phyloP scores from a whole-genome alignment of 2,113 vertebrate species.

The Amphiprion percula region DNA sequence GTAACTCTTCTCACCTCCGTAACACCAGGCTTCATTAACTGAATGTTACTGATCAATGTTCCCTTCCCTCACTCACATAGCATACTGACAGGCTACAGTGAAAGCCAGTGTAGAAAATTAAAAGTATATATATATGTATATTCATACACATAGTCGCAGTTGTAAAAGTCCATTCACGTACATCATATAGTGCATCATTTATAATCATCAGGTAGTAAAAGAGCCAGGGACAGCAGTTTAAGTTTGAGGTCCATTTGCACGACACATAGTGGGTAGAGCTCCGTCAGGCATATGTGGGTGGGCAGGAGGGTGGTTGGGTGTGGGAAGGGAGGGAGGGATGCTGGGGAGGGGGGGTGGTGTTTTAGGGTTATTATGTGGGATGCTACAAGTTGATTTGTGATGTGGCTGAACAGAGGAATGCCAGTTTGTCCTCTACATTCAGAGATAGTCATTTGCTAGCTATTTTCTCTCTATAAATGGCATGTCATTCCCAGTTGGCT shows the following conservation, averaged over 20 bases:
- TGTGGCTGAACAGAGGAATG: slow-evolving; percentile 62
- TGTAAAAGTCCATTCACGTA: slow-evolving; percentile 18
- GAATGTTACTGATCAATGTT: slow-evolving; percentile 78
- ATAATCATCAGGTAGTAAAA: not conserved
- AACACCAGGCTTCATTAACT: slow-evolving; percentile 63
- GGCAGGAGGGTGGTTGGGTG: slow-evolving; percentile 58
- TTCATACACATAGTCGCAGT: slow-evolving; percentile 43
- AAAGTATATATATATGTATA: not conserved
- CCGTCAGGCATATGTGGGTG: slow-evolving; percentile 79
- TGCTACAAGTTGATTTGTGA: slow-evolving; percentile 58
- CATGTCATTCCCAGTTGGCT: slow-evolving; percentile 13
- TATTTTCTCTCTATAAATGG: slow-evolving; percentile 15
- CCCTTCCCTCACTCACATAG: slow-evolving; percentile 80
- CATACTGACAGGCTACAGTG: slow-evolving; percentile 85
- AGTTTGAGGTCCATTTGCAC: slow-evolving; percentile 51
- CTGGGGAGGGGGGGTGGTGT: slow-evolving; percentile 27
- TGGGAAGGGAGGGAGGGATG: slow-evolving; percentile 12
- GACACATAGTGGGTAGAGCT: slow-evolving; percentile 72
- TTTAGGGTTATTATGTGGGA: slow-evolving; percentile 46
- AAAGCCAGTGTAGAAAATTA: slow-evolving; percentile 77
- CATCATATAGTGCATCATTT: slow-evolving; percentile 13
- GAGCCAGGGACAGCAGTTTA: slow-evolving; percentile 18
- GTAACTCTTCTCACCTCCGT: slow-evolving; percentile 61
- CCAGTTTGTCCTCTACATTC: slow-evolving; percentile 29
- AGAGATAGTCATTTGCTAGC: slow-evolving; percentile 50